Base-by-base conservation (phyloP, 2,113 vertebrate genomes). In the Nansenia antarctica region DNA sequence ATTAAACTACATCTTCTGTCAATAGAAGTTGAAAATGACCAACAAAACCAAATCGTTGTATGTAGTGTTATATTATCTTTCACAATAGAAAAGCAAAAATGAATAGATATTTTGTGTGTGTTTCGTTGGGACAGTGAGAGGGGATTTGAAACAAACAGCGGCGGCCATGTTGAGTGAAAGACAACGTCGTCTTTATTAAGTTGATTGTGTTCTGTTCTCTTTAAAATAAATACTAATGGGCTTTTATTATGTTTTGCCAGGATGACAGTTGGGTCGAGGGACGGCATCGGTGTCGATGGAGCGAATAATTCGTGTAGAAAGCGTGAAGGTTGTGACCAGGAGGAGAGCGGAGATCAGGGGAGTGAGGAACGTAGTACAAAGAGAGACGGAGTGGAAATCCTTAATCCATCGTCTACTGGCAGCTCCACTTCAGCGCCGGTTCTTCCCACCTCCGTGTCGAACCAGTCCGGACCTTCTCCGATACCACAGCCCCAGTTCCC, bases 111-210 rank as follows among this genome's bases (percentile, higher is more conserved):
- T 91, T 91, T 89, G 89, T 88, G 91, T 89, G 89, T 88, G 90
- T 93, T 93, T 92, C 90, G 93, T 94, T 93, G 94, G 95, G 95
- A 96, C 95, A 90, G 91, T 90, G 93, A 94, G 93, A 94, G 92
- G 93, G 95, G 94, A 95, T 96, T 95, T 94, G 96, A 95, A 94
- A 96, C 95, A 98, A 99, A 98, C 97, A 98, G 96, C 94, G 97
- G 96, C 97, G 95, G 97, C 96, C 96, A 99, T 99, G 96, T 99
- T 99, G 96, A 95, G 94, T 93, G 93, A 91, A 88, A 93, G 90
- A 83, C 80, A 87, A 87, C 88, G 86, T 81, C 88, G 89, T 89
- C 81, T 91, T 88, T 88, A 20, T 88, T 85, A 91, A 92, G 86
- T 93, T 88, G 82, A 86, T 86, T 86, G 54, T 82, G 62, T 84